Percentiles rank a stretch among this genome's conserved stretches.
Evolutionary conservation across 2,888 invertebrate species (phyloP).

Genomic region (Mantis religiosa): DNA sequence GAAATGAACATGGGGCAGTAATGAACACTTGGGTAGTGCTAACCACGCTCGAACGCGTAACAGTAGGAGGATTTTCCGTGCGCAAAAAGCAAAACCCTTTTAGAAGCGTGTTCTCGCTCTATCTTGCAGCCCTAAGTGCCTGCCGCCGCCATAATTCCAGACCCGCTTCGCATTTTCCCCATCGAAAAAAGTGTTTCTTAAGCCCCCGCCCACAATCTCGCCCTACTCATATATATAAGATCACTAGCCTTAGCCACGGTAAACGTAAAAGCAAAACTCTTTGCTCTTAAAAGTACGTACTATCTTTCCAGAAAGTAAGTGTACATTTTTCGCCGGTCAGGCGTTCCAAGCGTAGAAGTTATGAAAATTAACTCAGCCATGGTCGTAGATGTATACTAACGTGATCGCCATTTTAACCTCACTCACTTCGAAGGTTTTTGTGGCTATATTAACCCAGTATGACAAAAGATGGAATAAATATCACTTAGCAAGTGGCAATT

Average conservation of each 20-base stretch:
- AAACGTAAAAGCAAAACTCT: not conserved
- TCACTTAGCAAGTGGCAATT: too few species aligned
- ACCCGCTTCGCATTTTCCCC: too few species aligned
- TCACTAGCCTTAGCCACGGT: not conserved
- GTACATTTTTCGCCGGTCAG: too few species aligned
- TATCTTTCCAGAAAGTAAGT: too few species aligned
- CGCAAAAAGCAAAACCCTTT: not conserved
- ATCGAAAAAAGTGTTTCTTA: not conserved
- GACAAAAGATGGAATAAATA: too few species aligned
- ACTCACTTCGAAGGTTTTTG: too few species aligned
- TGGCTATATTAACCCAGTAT: too few species aligned
- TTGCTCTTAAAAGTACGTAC: not conserved
- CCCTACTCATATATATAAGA: not conserved
- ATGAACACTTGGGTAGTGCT: not conserved
- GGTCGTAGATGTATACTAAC: too few species aligned
- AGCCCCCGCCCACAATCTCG: not conserved
- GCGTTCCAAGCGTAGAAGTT: too few species aligned
- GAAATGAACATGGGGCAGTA: not conserved
- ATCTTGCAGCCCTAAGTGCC: not conserved
- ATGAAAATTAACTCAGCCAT: too few species aligned
- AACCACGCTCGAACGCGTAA: not conserved
- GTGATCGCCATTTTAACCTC: too few species aligned
- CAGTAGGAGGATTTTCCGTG: not conserved
- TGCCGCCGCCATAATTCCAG: too few species aligned
- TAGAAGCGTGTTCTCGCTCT: not conserved